These are phyloP conservation scores for Beaufortia kweichowensis DNA, from an alignment of 2,113 vertebrate genomes.

Conservation along the genomic window DNA sequence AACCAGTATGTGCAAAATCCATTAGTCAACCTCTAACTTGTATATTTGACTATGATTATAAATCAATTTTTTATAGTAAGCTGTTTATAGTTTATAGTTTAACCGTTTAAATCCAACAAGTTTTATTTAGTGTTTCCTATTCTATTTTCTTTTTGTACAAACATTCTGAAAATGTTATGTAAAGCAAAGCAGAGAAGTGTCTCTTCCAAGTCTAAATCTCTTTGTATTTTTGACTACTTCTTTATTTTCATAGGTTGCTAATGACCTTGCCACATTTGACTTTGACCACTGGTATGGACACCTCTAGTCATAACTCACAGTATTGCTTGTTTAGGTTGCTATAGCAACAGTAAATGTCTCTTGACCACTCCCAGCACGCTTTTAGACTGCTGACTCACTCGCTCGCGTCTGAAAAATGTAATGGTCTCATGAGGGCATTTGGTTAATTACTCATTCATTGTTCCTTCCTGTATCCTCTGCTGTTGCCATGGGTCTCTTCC, in stretches of 20 bases:
- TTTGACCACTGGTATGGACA: slow-evolving; percentile 53
- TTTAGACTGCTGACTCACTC: slow-evolving; percentile 64
- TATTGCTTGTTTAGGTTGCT: slow-evolving; percentile 52
- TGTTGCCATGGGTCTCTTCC: slow-evolving; percentile 51
- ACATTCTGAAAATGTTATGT: background rate
- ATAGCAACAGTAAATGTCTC: slow-evolving; percentile 51
- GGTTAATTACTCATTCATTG: slow-evolving; percentile 37
- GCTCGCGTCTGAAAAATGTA: background rate
- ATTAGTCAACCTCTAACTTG: background rate
- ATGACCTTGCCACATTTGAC: slow-evolving; percentile 40
- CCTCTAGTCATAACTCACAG: slow-evolving; percentile 47
- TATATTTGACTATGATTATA: background rate
- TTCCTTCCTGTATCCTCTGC: slow-evolving; percentile 32
- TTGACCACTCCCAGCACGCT: slow-evolving; percentile 55
- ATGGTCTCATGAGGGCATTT: background rate
- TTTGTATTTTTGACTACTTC: too few relatives aligned
- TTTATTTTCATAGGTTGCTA: slow-evolving; percentile 54
- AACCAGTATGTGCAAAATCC: too few relatives aligned
- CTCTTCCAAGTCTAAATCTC: background rate
- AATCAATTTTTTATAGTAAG: background rate
- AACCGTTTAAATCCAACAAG: background rate
- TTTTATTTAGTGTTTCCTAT: background rate
- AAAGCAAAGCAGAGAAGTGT: background rate
- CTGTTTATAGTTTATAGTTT: background rate
- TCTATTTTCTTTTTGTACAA: background rate